A percentile compares a stretch with the other conserved stretches of the same genome.
Evolutionary conservation across 2,888 invertebrate species (phyloP).

Genomic region (Eurois occulta): DNA sequence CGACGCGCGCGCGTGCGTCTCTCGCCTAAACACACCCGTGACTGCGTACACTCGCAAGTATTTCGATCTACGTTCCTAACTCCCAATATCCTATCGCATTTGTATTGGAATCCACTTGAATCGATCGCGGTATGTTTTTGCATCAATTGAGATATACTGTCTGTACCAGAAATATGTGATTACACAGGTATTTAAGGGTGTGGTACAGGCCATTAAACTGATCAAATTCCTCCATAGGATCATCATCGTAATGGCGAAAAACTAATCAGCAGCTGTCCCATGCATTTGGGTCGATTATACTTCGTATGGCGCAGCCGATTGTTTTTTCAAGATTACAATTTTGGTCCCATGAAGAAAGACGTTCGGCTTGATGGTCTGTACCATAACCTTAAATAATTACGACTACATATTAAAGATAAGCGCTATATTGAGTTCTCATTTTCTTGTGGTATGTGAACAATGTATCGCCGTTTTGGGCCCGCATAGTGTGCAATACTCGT

Average conservation of each 20-base stretch:
- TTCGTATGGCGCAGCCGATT: not conserved
- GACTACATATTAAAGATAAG: not conserved
- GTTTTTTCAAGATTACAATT: not conserved
- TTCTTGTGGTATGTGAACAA: conserved; percentile 41
- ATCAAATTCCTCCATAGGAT: not conserved
- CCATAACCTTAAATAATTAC: not conserved
- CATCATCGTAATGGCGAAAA: not conserved
- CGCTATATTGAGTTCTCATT: conserved; percentile 7
- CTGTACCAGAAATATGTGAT: not conserved
- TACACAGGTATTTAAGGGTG: not conserved
- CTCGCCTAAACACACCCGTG: conserved; percentile 69
- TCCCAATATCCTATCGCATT: conserved; percentile 48
- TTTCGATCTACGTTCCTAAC: conserved; percentile 54
- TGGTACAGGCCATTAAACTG: not conserved
- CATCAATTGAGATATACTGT: conserved; percentile 4
- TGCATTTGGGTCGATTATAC: not conserved
- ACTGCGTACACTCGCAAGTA: conserved; percentile 67
- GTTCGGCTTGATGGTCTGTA: too few relatives aligned
- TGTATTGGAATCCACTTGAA: conserved; percentile 59
- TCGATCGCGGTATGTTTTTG: conserved; percentile 43
- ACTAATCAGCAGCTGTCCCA: not conserved
- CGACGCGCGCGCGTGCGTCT: conserved; percentile 75
- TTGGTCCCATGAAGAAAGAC: too few relatives aligned
- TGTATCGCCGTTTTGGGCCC: conserved; percentile 55
- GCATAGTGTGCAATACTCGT: conserved; percentile 51